Conservation (phyloP, 2,113 vertebrate genomes). For the Egretta garzetta region DNA sequence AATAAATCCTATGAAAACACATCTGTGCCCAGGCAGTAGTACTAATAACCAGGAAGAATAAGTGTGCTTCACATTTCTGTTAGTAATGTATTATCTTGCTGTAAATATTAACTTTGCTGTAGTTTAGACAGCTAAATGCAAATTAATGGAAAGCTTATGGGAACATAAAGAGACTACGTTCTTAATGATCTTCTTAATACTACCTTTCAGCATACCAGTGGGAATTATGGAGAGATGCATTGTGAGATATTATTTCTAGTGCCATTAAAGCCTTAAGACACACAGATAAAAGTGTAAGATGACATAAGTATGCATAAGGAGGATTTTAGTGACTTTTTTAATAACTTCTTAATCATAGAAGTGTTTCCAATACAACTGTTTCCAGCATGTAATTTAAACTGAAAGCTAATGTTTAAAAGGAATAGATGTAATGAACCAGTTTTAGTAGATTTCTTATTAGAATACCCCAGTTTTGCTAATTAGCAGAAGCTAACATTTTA, state of each 20-base stretch:
- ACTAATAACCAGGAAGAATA: conserved; percentile 21
- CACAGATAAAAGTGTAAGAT: neutral
- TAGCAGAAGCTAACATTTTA: neutral
- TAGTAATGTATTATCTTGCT: conserved; percentile 58
- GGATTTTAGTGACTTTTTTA: conserved; percentile 28
- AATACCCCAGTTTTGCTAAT: neutral
- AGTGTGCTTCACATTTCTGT: conserved; percentile 32
- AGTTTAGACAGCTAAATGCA: conserved; percentile 59
- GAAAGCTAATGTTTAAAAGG: conserved; percentile 15
- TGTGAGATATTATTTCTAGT: conserved; percentile 22
- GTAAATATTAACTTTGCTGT: conserved; percentile 70
- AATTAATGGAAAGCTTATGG: conserved; percentile 59
- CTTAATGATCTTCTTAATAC: conserved; percentile 63
- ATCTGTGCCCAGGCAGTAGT: neutral
- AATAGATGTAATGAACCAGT: neutral
- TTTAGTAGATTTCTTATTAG: conserved; percentile 1
- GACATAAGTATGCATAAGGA: conserved; percentile 6
- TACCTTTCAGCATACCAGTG: conserved; percentile 45
- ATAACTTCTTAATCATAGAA: conserved; percentile 43
- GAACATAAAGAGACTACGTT: conserved; percentile 29
- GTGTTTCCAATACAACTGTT: conserved; percentile 35
- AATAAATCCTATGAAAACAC: neutral
- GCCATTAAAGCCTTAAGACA: conserved; percentile 14
- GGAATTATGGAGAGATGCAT: conserved; percentile 16
- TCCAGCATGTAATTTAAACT: conserved; percentile 43